phyloP scores from a whole-genome alignment of 2,797 vertebrate genomes.

The Scomberomorus guttatus region DNA sequence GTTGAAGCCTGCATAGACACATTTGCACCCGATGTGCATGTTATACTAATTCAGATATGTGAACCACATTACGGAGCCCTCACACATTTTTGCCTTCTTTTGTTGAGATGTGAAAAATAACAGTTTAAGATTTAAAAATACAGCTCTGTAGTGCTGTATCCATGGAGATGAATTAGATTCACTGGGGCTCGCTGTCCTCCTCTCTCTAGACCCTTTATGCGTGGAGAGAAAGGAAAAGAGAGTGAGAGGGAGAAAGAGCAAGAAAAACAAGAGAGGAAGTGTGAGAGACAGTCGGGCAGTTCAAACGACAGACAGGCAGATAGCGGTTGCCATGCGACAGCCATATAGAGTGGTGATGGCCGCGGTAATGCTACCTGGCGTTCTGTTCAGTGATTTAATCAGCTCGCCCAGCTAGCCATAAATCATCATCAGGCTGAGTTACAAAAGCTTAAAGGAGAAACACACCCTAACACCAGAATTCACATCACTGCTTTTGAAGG shows the following conservation, averaged over 20 bases:
- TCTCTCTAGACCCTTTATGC: neutral
- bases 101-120: constrained; percentile 34
- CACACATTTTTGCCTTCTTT: constrained; percentile 22
- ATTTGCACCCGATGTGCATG: constrained; percentile 16
- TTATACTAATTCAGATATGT: constrained; percentile 20
- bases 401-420: constrained; percentile 72
- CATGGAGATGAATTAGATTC: constrained; percentile 57
- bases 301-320: constrained; percentile 55
- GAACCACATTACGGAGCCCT: constrained; percentile 32
- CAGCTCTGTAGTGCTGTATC: constrained; percentile 30
- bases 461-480: constrained; percentile 50
- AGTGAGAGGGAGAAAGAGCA: neutral
- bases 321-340: constrained; percentile 74
- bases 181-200: neutral
- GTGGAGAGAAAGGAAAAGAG: constrained; percentile 26
- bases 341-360: constrained; percentile 71
- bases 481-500: constrained; percentile 27
- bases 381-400: constrained; percentile 81
- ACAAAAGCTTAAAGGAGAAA: constrained; percentile 62
- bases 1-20: constrained; percentile 14
- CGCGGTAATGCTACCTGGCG: constrained; percentile 75
- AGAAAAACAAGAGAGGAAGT: constrained; percentile 22
- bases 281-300: constrained; percentile 41
- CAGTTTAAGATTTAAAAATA: constrained; percentile 32
- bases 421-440: constrained; percentile 78